Evolutionary conservation across 2,797 vertebrate genomes (phyloP), one percentile per base, ranked within the genome.

Genomic region (Nyctibius grandis): DNA sequence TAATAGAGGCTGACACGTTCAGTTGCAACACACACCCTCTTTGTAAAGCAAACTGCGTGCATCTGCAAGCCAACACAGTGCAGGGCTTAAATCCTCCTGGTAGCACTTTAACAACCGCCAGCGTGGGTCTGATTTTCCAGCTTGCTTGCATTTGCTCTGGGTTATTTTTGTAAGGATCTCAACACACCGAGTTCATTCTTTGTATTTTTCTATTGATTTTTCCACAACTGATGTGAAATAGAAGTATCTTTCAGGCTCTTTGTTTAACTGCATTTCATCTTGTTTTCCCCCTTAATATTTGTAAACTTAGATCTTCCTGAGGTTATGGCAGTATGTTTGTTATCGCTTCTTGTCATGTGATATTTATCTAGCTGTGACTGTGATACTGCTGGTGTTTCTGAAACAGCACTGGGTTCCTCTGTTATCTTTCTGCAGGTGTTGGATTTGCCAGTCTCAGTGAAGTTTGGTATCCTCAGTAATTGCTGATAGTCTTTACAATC

Each of bases 341-440:
- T 97, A 92, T 97, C 81, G 1, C 89, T 97, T 77, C 69, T 92
- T 23, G 74, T 95, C 97, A 96, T 29, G 56, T 97, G 96, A 68
- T 98, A 96, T 98, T 98, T 98, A 96, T 97, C 96, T 98, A 98
- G 94, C 95, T 97, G 96, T 86, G 93, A 64, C 70, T 97, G 92
- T 94, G 93, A 95, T 95, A 92, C 89, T 93, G 64, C 77, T 96
- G 81, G 74, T 96, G 92, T 95, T 97, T 97, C 89, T 96, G 94
- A 96, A 97, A 96, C 61, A 45, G 91, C 89, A 78, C 95, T 88
- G 85, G 31, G 74, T 29, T 85, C 33, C 53, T 88, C 75, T 81
- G 47, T 86, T 96, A 89, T 91, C 92, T 96, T 96, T 84, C 67
- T 94, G 95, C 97, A 98, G 97, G 97, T 97, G 95, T 93, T 88